Evolutionary conservation across 2,113 vertebrate species (phyloP).

Genomic region (Ibidorhyncha struthersii): DNA sequence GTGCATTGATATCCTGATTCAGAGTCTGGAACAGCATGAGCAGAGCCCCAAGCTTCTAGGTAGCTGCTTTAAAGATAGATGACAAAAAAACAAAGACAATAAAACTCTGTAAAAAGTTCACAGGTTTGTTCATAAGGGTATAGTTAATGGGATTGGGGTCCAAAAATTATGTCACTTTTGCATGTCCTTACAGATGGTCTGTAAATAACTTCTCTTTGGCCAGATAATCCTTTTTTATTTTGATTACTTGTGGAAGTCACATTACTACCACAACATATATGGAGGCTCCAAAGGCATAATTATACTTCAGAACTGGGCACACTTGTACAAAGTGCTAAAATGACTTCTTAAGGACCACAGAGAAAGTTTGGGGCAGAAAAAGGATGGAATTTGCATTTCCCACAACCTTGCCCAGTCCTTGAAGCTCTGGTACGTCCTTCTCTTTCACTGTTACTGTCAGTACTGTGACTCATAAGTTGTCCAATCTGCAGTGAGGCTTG

Average conservation of each 20-base stretch:
- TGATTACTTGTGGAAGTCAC: neutral
- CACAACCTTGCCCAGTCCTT: neutral
- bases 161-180: neutral
- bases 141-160: neutral
- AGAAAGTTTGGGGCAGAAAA: neutral
- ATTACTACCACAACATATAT: neutral
- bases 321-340: neutral
- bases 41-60: accelerated
- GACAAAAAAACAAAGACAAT: neutral
- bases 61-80: neutral
- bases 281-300: neutral
- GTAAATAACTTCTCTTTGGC: neutral
- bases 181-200: neutral
- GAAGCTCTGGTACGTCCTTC: neutral
- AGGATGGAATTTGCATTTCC: neutral
- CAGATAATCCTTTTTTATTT: neutral
- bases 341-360: neutral
- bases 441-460: neutral
- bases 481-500: neutral
- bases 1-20: neutral
- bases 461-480: neutral
- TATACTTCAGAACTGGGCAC: neutral
- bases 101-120: neutral
- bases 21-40: neutral
- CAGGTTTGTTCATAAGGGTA: neutral